Evolutionary conservation across 2,888 invertebrate genomes (phyloP), one percentile per base, ranked within the genome.

Genomic region (Mystacides longicornis): DNA sequence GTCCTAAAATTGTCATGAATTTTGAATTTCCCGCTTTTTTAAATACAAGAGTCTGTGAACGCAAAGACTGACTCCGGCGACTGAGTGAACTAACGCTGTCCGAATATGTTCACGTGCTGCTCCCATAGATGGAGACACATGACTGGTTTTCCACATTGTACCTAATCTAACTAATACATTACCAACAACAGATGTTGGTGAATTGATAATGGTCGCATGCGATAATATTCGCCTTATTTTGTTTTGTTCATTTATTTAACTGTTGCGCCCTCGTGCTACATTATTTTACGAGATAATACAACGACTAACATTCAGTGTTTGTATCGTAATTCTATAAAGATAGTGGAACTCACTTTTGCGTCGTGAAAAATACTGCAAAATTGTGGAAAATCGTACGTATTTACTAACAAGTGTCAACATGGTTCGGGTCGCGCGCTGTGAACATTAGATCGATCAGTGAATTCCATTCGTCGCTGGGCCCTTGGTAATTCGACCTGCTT

Each of bases 391-490:
- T 19, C 33, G 43, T 54, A 18, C 20, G 55, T 55, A 52, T 56
- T 56, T 56, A 56, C 56, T 33, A 37, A 52, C 56, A 50, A 56
- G 56, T 56, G 56, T 56, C 56, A 56, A 56, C 56, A 56, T 53
- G 56, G 53, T 49, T 52, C 49, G 42, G 49, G 16, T 7, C 37
- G 37, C 37, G 16, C 37, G 3, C 14, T 37, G 37, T 3, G 16
- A 37, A 37, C 16, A 7, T 37, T 37, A n/a, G 3, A 11, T 27
- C 7, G n/a, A n/a, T n/a, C n/a, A n/a, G n/a, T n/a, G n/a, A n/a
- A n/a, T n/a, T n/a, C n/a, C n/a, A n/a, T n/a, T n/a, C n/a, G n/a
- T n/a, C n/a, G n/a, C n/a, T n/a, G n/a, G n/a, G n/a, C n/a, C n/a
- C n/a, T n/a, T n/a, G n/a, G n/a, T n/a, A n/a, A n/a, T n/a, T n/a